phyloP scores from a whole-genome alignment of 2,888 invertebrate genomes.

The Erebia aethiops region DNA sequence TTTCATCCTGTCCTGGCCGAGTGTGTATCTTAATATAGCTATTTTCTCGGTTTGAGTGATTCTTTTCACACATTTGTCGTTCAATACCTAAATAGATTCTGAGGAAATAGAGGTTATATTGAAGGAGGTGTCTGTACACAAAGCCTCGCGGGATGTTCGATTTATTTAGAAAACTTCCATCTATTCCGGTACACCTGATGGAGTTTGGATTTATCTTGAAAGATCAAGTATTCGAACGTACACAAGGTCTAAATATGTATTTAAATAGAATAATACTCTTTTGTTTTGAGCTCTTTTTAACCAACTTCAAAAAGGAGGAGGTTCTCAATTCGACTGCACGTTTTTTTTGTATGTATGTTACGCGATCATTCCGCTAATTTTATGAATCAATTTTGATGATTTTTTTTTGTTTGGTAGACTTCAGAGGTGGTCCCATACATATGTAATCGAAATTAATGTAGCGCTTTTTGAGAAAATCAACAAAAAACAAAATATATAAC shows the following conservation, averaged over 20 bases:
- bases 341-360: too few relatives aligned
- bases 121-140: constrained; percentile 22
- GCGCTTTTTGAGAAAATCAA: too few relatives aligned
- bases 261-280: background rate
- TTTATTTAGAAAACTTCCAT: constrained; percentile 29
- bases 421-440: too few relatives aligned
- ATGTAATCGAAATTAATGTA: too few relatives aligned
- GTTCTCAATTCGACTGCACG: too few relatives aligned
- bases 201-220: constrained; percentile 5
- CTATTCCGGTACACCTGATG: background rate
- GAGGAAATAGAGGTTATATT: constrained; percentile 26
- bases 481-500: too few relatives aligned
- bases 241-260: background rate
- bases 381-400: too few relatives aligned
- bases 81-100: constrained; percentile 26
- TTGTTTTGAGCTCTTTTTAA: too few relatives aligned
- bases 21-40: background rate
- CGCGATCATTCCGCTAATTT: too few relatives aligned
- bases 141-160: constrained; percentile 22
- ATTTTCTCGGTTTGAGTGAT: constrained; percentile 10
- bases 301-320: too few relatives aligned
- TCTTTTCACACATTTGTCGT: constrained; percentile 26
- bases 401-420: too few relatives aligned
- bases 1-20: too few relatives aligned
- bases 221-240: background rate